Conservation (phyloP, 2,113 vertebrate species). For the Aramus guarauna region DNA sequence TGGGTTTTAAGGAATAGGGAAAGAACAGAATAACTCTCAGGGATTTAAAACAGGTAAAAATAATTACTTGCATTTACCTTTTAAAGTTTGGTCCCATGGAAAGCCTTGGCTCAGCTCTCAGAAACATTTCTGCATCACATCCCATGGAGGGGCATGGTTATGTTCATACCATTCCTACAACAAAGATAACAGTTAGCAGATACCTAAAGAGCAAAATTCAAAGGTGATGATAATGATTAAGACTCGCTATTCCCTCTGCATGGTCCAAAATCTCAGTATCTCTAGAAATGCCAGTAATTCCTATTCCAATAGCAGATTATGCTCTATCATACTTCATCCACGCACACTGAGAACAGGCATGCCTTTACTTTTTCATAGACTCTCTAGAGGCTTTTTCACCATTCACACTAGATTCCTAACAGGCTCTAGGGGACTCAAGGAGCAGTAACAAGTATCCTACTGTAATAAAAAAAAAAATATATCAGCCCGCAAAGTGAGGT, state of each 20-base stretch:
- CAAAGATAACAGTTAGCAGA: not conserved
- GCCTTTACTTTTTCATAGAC: not conserved
- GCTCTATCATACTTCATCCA: not conserved
- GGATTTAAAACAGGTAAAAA: not conserved
- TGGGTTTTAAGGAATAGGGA: not conserved
- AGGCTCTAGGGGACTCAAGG: not conserved
- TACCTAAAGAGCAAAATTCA: not conserved
- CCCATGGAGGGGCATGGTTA: fast-evolving
- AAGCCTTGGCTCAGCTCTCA: not conserved
- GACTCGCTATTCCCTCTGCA: not conserved
- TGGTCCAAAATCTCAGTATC: not conserved
- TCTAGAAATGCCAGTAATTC: not conserved
- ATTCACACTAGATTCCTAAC: not conserved
- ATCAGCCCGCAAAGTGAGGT: not conserved
- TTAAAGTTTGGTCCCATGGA: not conserved
- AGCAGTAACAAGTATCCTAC: not conserved
- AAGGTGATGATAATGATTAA: not conserved
- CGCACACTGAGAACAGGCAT: fast-evolving
- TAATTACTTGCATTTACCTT: not conserved
- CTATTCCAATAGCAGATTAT: not conserved
- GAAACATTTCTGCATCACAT: not conserved
- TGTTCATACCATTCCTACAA: not conserved
- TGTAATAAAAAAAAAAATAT: not conserved
- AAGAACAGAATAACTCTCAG: not conserved
- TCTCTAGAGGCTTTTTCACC: not conserved